Conservation (phyloP, 2,797 vertebrate genomes). For the Toxotes lorentzi region DNA sequence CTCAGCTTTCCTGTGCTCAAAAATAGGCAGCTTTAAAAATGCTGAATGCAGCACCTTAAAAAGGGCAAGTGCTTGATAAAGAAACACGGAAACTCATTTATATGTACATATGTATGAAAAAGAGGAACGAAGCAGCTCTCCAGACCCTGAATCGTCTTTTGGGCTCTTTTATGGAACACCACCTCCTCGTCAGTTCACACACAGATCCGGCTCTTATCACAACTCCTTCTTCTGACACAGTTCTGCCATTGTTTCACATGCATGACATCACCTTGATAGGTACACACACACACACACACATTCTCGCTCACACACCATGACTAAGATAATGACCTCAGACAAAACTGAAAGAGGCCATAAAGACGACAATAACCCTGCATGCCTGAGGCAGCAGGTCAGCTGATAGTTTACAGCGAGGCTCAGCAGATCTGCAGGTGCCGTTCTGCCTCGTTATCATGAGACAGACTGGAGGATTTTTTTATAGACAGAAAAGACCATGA, state of each 20-base stretch:
- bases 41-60: not conserved
- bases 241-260: constrained; percentile 54
- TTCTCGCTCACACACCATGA: constrained; percentile 34
- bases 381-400: constrained; percentile 49
- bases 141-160: not conserved
- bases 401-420: constrained; percentile 28
- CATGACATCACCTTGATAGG: constrained; percentile 62
- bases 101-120: not conserved
- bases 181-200: constrained; percentile 1
- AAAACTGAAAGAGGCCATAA: constrained; percentile 36
- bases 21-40: too few relatives aligned
- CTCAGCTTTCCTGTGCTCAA: too few relatives aligned
- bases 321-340: constrained; percentile 56
- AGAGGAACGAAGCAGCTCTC: not conserved
- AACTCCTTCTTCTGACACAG: constrained; percentile 35
- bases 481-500: not conserved
- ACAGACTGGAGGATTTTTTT: not conserved
- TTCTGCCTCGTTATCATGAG: not conserved
- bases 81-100: not conserved
- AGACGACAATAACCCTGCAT: constrained; percentile 39
- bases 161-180: not conserved
- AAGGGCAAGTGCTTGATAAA: not conserved
- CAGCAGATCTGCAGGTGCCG: constrained; percentile 34
- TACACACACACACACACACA: constrained; percentile 30
- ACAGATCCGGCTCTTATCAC: constrained; percentile 59